Evolutionary conservation across 2,888 invertebrate species (phyloP), one percentile per base, ranked within the genome.

Genomic region (Heliconius charithonia): DNA sequence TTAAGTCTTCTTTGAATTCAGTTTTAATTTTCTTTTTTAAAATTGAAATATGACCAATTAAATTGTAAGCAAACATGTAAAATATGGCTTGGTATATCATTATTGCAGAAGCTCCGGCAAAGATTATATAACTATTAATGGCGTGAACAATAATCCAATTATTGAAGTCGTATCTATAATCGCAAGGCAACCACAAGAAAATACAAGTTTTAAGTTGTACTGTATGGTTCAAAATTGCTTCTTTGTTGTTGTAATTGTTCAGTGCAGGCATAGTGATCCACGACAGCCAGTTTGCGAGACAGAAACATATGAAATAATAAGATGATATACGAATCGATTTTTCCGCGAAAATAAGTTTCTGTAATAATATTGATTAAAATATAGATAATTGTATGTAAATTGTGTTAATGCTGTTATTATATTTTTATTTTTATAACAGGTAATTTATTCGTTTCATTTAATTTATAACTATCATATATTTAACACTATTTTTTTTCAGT

Each of bases 111-210:
- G 82, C 83, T 1, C 83, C 86, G 72, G 29, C 59, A 2, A 75
- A 73, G 0, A 84, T 82, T 0, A 82, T 9, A 69, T 87, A 87
- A 0, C 83, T 56, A 41, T 86, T 85, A 0, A 84, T 29, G 1
- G 77, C 16, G 22, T 87, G 86, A 13, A 85, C 79, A 0, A 86
- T 63, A 3, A 82, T 41, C 86, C 87, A 90, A 51, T 85, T 83
- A 7, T 73, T 78, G 45, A 83, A 85, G 59, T 88, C 83, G 67
- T 86, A 86, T 59, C 85, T 85, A 62, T 89, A 89, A 56, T 89
- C 88, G 37, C 87, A 86, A 3, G 89, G 90, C 79, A 87, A 78
- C 85, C 86, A 85, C 59, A 88, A 69, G 62, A 88, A 89, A 2
- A 88, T 70, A 56, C 86, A 84, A 10, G 87, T 89, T 82, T 87